These are phyloP conservation scores for Smutsia gigantea DNA, from an alignment of 2,797 vertebrate genomes.

Conservation along the genomic window DNA sequence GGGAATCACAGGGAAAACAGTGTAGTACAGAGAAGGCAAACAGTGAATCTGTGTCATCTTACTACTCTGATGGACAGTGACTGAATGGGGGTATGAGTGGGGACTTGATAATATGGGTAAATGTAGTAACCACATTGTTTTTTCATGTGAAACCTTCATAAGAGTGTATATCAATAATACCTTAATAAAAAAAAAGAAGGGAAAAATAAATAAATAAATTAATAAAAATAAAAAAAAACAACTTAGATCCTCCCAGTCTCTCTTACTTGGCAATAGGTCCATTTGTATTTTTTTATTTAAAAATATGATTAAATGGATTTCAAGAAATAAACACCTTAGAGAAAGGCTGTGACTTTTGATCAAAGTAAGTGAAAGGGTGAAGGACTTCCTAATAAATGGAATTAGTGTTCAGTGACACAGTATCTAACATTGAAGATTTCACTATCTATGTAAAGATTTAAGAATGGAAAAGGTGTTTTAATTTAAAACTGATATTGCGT, in stretches of 20 bases:
- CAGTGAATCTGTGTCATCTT: too few relatives aligned
- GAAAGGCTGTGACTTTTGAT: not conserved
- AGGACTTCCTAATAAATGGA: not conserved
- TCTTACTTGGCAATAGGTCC: not conserved
- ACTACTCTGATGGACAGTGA: too few relatives aligned
- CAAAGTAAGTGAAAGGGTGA: not conserved
- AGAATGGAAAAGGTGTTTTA: not conserved
- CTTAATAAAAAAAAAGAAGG: not conserved
- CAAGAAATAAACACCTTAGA: conserved; percentile 1
- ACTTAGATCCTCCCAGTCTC: not conserved
- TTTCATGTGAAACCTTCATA: too few relatives aligned
- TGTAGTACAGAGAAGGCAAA: too few relatives aligned
- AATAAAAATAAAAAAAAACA: too few relatives aligned
- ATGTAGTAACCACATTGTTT: too few relatives aligned
- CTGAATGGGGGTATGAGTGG: too few relatives aligned
- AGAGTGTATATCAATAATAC: too few relatives aligned
- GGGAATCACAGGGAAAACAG: too few relatives aligned
- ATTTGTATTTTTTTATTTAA: not conserved
- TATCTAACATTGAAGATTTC: not conserved
- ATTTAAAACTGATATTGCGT: not conserved
- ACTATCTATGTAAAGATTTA: not conserved
- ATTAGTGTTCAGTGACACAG: not conserved
- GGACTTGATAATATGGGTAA: too few relatives aligned
- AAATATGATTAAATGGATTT: conserved; percentile 14
- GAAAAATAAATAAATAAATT: too few relatives aligned